Percentiles rank a stretch among this genome's conserved stretches.
phyloP scores from a whole-genome alignment of 2,797 vertebrate species.

The Schizopygopsis malacanthus region DNA sequence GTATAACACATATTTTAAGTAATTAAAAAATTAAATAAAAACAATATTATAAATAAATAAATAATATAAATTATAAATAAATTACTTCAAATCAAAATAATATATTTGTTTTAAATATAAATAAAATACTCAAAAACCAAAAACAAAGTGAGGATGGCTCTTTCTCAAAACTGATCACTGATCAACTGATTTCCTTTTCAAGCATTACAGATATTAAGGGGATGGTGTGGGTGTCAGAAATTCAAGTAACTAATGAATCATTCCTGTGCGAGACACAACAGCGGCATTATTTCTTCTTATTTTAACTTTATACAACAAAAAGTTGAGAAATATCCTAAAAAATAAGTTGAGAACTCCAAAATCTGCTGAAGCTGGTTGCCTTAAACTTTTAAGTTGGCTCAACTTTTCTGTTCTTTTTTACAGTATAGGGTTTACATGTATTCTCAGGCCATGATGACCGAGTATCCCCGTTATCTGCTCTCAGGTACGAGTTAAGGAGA shows the following conservation, averaged over 20 bases:
- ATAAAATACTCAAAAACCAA: not conserved
- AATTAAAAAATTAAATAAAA: too few relatives aligned
- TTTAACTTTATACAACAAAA: too few relatives aligned
- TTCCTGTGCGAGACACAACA: conserved; percentile 45
- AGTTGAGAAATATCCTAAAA: too few relatives aligned
- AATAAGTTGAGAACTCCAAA: too few relatives aligned
- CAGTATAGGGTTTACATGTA: conserved; percentile 11
- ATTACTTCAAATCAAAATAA: too few relatives aligned
- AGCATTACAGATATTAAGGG: not conserved
- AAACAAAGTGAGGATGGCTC: not conserved
- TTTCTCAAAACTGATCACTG: not conserved
- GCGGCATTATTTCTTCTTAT: conserved; percentile 2
- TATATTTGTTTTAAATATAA: not conserved
- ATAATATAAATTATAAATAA: too few relatives aligned
- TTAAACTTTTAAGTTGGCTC: too few relatives aligned
- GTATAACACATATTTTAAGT: too few relatives aligned
- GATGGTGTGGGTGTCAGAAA: not conserved
- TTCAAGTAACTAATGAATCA: conserved; percentile 22
- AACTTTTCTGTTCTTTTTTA: too few relatives aligned
- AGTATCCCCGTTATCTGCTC: not conserved
- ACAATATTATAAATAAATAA: too few relatives aligned
- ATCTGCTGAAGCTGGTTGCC: too few relatives aligned
- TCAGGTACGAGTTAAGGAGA: conserved; percentile 76
- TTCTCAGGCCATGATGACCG: conserved; percentile 20
- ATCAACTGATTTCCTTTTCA: not conserved